Conservation (phyloP, 2,113 vertebrate species). For the Synchiropus splendidus region DNA sequence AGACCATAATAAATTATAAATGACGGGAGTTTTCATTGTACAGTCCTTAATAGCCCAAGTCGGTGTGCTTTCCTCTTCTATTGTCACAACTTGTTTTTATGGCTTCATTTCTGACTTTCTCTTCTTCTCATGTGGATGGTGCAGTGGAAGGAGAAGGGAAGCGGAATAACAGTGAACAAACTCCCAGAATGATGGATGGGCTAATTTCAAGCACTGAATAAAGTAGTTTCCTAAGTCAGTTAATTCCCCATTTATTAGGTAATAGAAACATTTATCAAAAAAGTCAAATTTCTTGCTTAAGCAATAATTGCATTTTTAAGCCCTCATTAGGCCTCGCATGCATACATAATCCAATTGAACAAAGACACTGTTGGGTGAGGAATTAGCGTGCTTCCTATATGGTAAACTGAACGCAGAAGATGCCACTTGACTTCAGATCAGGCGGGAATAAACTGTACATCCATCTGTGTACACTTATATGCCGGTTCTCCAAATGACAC, state of each 20-base stretch:
- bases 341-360: slow-evolving; percentile 77
- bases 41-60: slow-evolving; percentile 15
- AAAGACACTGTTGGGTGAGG: slow-evolving; percentile 65
- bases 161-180: slow-evolving; percentile 81
- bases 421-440: slow-evolving; percentile 35
- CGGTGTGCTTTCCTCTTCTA: slow-evolving; percentile 1
- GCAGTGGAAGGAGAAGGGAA: slow-evolving; percentile 24
- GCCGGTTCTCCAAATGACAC: no score
- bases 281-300: slow-evolving; percentile 76
- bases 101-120: slow-evolving; percentile 20
- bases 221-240: slow-evolving; percentile 93
- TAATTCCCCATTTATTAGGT: slow-evolving; percentile 96
- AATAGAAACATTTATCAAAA: slow-evolving; percentile 95
- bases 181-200: slow-evolving; percentile 92
- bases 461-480: no score
- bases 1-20: slow-evolving; percentile 58
- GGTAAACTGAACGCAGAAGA: slow-evolving; percentile 53
- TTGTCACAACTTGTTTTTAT: neutral
- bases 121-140: no score
- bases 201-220: slow-evolving; percentile 94
- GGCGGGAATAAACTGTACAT: no score
- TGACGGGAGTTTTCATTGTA: slow-evolving; percentile 50
- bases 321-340: slow-evolving; percentile 79
- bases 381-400: slow-evolving; percentile 62
- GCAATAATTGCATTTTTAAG: slow-evolving; percentile 88